phyloP scores from a whole-genome alignment of 2,888 invertebrate species.

The Calliphora vomitoria region DNA sequence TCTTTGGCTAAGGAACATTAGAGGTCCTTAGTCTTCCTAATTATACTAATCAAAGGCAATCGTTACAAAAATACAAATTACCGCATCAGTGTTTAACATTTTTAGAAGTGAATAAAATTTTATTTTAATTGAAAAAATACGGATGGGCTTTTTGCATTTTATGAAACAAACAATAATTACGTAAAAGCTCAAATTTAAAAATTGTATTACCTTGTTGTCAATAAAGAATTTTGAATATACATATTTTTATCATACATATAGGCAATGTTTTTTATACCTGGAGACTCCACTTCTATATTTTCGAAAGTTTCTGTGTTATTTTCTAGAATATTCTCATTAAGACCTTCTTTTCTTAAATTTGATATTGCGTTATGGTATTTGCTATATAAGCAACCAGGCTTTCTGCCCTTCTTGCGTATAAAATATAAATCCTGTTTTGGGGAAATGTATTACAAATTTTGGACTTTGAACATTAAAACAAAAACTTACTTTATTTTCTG shows the following conservation, averaged over 20 bases:
- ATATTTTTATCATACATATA: neutral
- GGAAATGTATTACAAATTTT: neutral
- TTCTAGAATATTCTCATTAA: neutral
- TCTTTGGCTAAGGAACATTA: neutral
- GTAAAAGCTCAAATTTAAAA: constrained; percentile 16
- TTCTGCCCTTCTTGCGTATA: neutral
- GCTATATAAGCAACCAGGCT: neutral
- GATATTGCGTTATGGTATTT: constrained; percentile 5
- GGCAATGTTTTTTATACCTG: neutral
- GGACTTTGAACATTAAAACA: neutral
- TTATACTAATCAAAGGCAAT: neutral
- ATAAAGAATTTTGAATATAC: neutral
- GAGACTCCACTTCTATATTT: neutral
- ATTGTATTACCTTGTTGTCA: neutral
- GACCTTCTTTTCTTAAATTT: neutral
- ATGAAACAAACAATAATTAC: constrained; percentile 10
- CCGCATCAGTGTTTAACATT: neutral
- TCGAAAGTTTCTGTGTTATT: neutral
- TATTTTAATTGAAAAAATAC: neutral
- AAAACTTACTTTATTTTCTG: constrained; percentile 12
- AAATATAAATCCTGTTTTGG: neutral
- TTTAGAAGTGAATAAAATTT: neutral
- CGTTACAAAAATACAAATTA: neutral
- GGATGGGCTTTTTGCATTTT: neutral
- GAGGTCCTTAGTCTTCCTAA: constrained; percentile 5